These are phyloP conservation scores for Epinephelus moara DNA, from an alignment of 2,113 vertebrate species.

Conservation along the genomic window DNA sequence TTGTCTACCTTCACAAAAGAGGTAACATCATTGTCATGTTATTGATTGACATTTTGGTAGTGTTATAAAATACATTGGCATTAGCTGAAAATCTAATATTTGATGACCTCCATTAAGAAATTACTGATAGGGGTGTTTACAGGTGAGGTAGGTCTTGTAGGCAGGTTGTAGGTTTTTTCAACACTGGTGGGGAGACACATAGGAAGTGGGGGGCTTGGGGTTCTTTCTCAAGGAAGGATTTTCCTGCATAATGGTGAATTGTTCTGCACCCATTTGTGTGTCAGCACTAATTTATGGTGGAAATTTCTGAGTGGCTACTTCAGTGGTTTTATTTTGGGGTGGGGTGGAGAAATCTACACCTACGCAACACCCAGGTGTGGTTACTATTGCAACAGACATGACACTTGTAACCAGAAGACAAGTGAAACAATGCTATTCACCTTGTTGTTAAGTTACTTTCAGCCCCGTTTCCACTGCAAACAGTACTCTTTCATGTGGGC, in stretches of 20 bases:
- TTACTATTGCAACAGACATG: background rate
- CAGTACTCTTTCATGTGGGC: no score
- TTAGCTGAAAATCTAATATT: background rate
- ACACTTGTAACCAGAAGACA: background rate
- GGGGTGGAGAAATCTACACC: no score
- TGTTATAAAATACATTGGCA: background rate
- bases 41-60: constrained; percentile 17
- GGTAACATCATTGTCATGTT: constrained; percentile 72
- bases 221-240: no score
- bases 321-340: no score
- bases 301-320: no score
- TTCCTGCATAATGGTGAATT: no score
- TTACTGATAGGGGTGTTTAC: background rate
- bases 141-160: background rate
- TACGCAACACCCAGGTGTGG: background rate
- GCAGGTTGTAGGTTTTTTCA: no score
- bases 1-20: constrained; percentile 88
- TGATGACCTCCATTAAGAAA: background rate
- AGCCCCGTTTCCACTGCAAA: no score
- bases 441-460: background rate
- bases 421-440: background rate
- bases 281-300: no score
- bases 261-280: no score
- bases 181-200: no score
- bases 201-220: no score